Conservation (phyloP, 2,888 invertebrate species). For the Leptura quadrifasciata region DNA sequence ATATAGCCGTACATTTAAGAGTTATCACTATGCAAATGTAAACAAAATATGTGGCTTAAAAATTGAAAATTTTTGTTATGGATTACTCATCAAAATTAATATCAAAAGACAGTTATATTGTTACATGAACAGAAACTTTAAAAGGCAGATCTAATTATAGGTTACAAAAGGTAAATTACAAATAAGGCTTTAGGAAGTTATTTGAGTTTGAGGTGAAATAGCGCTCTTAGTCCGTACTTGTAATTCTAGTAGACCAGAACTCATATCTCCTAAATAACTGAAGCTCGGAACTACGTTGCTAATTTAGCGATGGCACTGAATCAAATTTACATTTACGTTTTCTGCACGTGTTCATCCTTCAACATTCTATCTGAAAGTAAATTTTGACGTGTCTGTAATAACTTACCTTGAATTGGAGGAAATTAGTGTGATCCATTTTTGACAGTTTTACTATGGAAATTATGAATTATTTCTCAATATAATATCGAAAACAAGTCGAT, state of each 20-base stretch:
- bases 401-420: not conserved
- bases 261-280: not conserved
- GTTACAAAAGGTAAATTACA: constrained; percentile 7
- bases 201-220: constrained; percentile 11
- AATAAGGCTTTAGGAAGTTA: constrained; percentile 16
- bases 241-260: constrained; percentile 18
- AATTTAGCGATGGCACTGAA: constrained; percentile 9
- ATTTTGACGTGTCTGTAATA: not conserved
- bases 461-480: not conserved
- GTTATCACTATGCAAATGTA: no score
- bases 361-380: not conserved
- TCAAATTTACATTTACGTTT: not conserved
- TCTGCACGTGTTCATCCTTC: not conserved
- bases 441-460: not conserved
- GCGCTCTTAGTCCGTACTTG: constrained; percentile 1
- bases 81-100: not conserved
- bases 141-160: constrained; percentile 13
- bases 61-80: no score
- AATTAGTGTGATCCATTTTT: not conserved
- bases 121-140: constrained; percentile 13
- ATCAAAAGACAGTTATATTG: not conserved
- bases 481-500: no score
- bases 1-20: no score
- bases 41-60: no score
- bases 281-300: constrained; percentile 7